Conservation (phyloP, 2,888 invertebrate genomes). For the Ganaspis brasiliensis region DNA sequence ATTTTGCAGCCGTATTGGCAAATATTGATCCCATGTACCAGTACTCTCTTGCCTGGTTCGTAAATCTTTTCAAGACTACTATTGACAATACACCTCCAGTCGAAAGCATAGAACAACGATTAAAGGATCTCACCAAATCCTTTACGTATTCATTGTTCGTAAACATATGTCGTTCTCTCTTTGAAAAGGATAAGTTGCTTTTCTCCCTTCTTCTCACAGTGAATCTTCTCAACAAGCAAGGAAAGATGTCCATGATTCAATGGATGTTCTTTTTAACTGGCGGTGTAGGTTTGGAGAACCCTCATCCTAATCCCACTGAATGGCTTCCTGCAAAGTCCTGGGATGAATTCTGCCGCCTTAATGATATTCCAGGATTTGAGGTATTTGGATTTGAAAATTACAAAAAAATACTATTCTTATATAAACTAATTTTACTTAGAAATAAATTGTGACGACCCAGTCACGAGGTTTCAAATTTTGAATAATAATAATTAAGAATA, state of each 20-base stretch:
- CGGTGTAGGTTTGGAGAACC: constrained; percentile 91
- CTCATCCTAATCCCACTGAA: constrained; percentile 85
- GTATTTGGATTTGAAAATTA: constrained; percentile 58
- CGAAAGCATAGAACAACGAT: constrained; percentile 88
- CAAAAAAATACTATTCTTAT: too few relatives aligned
- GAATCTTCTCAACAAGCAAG: constrained; percentile 86
- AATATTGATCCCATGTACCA: constrained; percentile 99
- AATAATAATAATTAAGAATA: too few relatives aligned
- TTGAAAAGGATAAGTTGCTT: constrained; percentile 96
- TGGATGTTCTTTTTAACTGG: constrained; percentile 95
- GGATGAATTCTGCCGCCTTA: constrained; percentile 89
- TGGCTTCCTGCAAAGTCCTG: constrained; percentile 89
- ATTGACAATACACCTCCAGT: constrained; percentile 93
- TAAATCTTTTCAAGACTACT: constrained; percentile 91
- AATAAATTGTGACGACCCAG: too few relatives aligned
- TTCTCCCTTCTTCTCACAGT: constrained; percentile 91
- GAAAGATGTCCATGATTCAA: constrained; percentile 84
- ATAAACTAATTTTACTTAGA: too few relatives aligned
- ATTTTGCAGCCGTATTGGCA: constrained; percentile 88
- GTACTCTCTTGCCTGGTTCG: constrained; percentile 97
- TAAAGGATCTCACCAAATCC: constrained; percentile 88
- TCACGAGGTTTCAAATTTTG: too few relatives aligned
- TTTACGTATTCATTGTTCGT: constrained; percentile 95
- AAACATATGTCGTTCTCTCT: constrained; percentile 96
- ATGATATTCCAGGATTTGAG: constrained; percentile 82